Conservation (phyloP, 2,113 vertebrate genomes). For the Siniperca chuatsi region DNA sequence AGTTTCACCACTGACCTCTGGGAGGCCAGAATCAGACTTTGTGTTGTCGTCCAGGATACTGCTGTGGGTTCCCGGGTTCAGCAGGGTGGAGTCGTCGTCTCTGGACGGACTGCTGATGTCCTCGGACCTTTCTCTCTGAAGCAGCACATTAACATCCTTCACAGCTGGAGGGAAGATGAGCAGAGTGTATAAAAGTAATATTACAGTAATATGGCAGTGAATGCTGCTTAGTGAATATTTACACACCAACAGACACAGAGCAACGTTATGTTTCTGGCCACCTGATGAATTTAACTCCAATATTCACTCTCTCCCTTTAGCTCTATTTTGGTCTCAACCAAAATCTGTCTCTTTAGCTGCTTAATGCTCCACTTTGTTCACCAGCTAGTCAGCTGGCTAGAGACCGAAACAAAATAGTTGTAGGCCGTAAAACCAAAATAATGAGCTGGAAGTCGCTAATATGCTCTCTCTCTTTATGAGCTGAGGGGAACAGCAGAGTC, state of each 20-base stretch:
- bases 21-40: conserved; percentile 83
- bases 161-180: conserved; percentile 78
- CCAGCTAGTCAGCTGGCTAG: background rate
- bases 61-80: conserved; percentile 89
- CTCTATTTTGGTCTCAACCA: background rate
- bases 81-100: conserved; percentile 90
- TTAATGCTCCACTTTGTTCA: background rate
- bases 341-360: background rate
- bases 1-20: conserved; percentile 85
- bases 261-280: background rate
- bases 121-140: conserved; percentile 86
- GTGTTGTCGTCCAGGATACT: conserved; percentile 90
- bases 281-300: background rate
- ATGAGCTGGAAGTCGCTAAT: background rate
- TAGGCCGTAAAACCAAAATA: background rate
- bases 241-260: background rate
- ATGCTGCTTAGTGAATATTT: background rate
- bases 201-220: background rate
- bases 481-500: background rate
- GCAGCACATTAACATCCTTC: conserved; percentile 91
- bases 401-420: background rate
- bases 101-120: conserved; percentile 89
- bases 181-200: background rate
- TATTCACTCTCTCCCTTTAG: background rate
- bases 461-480: background rate